These are phyloP conservation scores for Lacerta agilis DNA, from an alignment of 2,797 vertebrate species.

Conservation along the genomic window DNA sequence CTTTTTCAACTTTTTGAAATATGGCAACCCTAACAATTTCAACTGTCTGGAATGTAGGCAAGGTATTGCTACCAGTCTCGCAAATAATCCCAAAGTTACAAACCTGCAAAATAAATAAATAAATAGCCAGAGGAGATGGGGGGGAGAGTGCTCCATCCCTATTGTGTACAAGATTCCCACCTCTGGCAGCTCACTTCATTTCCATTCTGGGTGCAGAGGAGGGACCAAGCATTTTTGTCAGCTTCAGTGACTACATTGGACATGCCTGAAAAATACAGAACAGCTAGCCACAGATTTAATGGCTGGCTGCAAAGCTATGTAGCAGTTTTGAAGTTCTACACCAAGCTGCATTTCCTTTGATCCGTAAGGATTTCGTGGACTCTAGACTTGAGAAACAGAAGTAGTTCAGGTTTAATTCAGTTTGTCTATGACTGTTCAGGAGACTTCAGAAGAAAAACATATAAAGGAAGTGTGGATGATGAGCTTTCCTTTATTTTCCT, in stretches of 20 bases:
- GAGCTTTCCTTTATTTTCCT: not conserved
- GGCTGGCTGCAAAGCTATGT: not conserved
- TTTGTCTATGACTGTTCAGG: not conserved
- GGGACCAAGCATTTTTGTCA: not conserved
- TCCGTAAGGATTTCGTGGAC: not conserved
- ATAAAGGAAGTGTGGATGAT: not conserved
- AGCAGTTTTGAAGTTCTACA: not conserved
- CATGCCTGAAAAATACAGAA: not conserved
- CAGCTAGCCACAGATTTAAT: not conserved
- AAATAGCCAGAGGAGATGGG: no score
- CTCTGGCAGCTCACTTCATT: no score
- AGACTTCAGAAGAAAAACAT: not conserved
- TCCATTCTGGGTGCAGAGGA: no score
- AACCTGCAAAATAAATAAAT: no score
- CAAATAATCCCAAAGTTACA: not conserved
- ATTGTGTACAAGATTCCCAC: no score
- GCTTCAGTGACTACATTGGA: not conserved
- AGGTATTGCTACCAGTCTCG: not conserved
- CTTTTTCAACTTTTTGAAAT: no score
- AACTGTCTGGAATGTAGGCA: constrained; percentile 40
- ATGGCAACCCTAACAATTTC: constrained; percentile 36
- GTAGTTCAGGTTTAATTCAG: not conserved
- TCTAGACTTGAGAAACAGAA: not conserved
- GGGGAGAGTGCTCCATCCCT: no score
- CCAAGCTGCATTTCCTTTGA: not conserved